phyloP scores from a whole-genome alignment of 2,888 invertebrate species.

The Elegia similella region DNA sequence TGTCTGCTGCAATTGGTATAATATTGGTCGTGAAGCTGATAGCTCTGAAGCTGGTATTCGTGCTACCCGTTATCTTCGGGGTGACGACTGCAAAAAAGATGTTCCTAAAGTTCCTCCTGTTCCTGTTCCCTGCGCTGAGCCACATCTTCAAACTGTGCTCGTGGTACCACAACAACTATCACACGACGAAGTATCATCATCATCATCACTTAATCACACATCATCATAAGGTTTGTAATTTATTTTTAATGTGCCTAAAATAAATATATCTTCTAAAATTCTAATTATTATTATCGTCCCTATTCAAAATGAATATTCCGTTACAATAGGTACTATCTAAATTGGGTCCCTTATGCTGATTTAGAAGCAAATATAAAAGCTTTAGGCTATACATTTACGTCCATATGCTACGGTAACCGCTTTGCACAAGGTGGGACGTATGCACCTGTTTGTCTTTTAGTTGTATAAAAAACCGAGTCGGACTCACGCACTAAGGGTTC shows the following conservation, averaged over 20 bases:
- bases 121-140: slow-evolving; percentile 90
- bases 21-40: slow-evolving; percentile 90
- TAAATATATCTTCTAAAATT: too few species aligned
- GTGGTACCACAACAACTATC: slow-evolving; percentile 88
- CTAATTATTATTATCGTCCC: too few species aligned
- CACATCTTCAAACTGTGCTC: slow-evolving; percentile 93
- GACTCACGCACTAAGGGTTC: too few species aligned
- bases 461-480: too few species aligned
- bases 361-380: too few species aligned
- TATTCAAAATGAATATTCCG: too few species aligned
- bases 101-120: slow-evolving; percentile 89
- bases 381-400: too few species aligned
- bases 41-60: slow-evolving; percentile 89
- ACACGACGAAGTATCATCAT: slow-evolving; percentile 89
- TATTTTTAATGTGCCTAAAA: neutral
- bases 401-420: too few species aligned
- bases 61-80: slow-evolving; percentile 89
- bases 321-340: too few species aligned
- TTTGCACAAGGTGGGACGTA: too few species aligned
- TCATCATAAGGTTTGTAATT: slow-evolving; percentile 80
- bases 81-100: slow-evolving; percentile 92
- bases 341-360: too few species aligned
- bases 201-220: slow-evolving; percentile 91
- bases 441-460: too few species aligned
- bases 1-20: slow-evolving; percentile 88